phyloP scores from a whole-genome alignment of 2,113 vertebrate genomes.

The Coreoperca whiteheadi region DNA sequence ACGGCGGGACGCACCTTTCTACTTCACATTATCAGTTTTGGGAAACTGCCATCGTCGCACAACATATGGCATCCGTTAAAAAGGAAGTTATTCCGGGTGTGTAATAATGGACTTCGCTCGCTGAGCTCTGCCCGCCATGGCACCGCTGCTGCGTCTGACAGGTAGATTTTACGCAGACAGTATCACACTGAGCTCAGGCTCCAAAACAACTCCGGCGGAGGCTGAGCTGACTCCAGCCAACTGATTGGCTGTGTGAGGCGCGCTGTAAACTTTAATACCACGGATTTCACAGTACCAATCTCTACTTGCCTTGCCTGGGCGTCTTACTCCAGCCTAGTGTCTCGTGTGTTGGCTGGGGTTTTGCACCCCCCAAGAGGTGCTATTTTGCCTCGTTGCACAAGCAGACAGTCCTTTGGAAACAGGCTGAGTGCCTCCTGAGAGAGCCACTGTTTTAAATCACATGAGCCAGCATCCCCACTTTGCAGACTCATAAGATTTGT shows the following conservation, averaged over 20 bases:
- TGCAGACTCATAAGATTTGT: slow-evolving; percentile 11
- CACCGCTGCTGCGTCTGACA: slow-evolving; percentile 62
- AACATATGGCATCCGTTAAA: slow-evolving; percentile 27
- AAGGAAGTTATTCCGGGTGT: slow-evolving; percentile 39
- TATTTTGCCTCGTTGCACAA: slow-evolving; percentile 40
- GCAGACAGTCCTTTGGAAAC: slow-evolving; percentile 9
- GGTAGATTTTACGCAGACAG: slow-evolving; percentile 76
- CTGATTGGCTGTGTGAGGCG: slow-evolving; percentile 63
- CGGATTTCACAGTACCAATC: slow-evolving; percentile 47
- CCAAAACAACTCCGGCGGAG: slow-evolving; percentile 59
- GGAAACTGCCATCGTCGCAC: slow-evolving; percentile 18
- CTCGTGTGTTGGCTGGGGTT: slow-evolving; percentile 11
- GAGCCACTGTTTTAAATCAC: slow-evolving; percentile 18
- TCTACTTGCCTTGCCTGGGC: slow-evolving; percentile 13
- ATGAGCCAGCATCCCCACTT: slow-evolving; percentile 25
- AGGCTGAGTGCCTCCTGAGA: neutral
- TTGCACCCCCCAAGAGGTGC: slow-evolving; percentile 14
- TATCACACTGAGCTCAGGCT: slow-evolving; percentile 53
- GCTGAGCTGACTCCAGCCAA: slow-evolving; percentile 40
- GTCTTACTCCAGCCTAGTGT: slow-evolving; percentile 19
- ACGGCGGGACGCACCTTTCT: slow-evolving; percentile 47
- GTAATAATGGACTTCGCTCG: slow-evolving; percentile 37
- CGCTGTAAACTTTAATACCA: slow-evolving; percentile 46
- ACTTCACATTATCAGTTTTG: slow-evolving; percentile 59
- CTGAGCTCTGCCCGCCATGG: slow-evolving; percentile 45